Evolutionary conservation across 2,113 vertebrate genomes (phyloP).

Genomic region (Brachyistius frenatus): DNA sequence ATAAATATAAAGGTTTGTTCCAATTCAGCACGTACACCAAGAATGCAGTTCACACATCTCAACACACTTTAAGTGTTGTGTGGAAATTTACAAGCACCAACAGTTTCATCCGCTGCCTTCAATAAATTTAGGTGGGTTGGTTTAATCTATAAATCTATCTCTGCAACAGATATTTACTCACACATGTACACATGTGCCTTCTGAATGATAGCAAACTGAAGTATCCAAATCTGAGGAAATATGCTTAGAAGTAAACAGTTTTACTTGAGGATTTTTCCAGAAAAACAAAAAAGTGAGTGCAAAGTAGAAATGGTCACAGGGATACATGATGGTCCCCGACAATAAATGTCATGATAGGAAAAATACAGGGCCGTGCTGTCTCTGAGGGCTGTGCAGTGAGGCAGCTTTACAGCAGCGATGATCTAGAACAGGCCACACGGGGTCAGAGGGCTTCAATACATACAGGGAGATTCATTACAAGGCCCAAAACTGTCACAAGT

Average conservation of each 20-base stretch:
- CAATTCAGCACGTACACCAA: slow-evolving; percentile 1
- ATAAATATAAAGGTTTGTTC: background rate
- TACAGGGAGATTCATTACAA: slow-evolving; percentile 73
- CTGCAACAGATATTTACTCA: slow-evolving; percentile 64
- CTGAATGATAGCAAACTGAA: slow-evolving; percentile 38
- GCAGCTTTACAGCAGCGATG: slow-evolving; percentile 72
- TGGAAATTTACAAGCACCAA: slow-evolving; percentile 63
- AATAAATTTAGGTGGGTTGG: slow-evolving; percentile 54
- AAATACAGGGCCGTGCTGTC: slow-evolving; percentile 63
- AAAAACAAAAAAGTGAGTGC: slow-evolving; percentile 24
- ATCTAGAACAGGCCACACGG: slow-evolving; percentile 65
- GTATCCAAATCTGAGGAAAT: slow-evolving; percentile 30
- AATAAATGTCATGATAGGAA: slow-evolving; percentile 75
- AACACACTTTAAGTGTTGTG: slow-evolving; percentile 6
- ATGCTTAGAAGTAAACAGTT: slow-evolving; percentile 21
- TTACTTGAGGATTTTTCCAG: slow-evolving; percentile 1
- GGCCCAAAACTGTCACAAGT: slow-evolving; percentile 58
- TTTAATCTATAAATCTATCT: slow-evolving; percentile 74
- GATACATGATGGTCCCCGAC: slow-evolving; percentile 53
- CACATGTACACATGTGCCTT: slow-evolving; percentile 44
- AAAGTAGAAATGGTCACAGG: slow-evolving; percentile 37
- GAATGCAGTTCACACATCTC: slow-evolving; percentile 24
- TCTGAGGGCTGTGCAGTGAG: slow-evolving; percentile 55
- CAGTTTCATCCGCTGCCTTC: slow-evolving; percentile 59
- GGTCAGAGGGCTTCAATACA: slow-evolving; percentile 73